phyloP scores from a whole-genome alignment of 1,140 invertebrate genomes.

The Maconellicoccus hirsutus region DNA sequence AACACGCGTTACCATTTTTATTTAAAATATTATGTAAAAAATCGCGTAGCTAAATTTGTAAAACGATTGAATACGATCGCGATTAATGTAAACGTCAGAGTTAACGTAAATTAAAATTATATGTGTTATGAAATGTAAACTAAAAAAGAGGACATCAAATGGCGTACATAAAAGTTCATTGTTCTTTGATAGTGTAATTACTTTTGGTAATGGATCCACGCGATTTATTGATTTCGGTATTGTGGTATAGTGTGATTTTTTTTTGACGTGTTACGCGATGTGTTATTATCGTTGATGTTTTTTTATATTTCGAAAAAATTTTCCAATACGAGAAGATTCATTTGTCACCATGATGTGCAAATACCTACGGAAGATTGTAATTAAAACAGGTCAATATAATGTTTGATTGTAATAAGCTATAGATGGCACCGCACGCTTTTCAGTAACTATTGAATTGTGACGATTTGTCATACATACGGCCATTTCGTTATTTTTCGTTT shows the following conservation, averaged over 20 bases:
- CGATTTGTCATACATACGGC: constrained; percentile 7
- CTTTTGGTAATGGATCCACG: background rate
- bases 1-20: constrained; percentile 6
- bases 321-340: background rate
- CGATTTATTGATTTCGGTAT: background rate
- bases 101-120: background rate
- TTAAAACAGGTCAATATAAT: constrained; percentile 9
- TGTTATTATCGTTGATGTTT: background rate
- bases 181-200: constrained; percentile 9
- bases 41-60: background rate
- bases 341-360: constrained; percentile 7
- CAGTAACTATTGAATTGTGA: constrained; percentile 9
- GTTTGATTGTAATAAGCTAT: constrained; percentile 9
- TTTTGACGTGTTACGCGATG: background rate
- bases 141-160: constrained; percentile 9
- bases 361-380: constrained; percentile 8
- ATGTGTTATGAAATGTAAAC: background rate
- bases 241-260: background rate
- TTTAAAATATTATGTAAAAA: background rate
- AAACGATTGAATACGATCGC: background rate
- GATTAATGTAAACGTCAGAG: too few relatives aligned
- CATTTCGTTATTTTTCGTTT: background rate
- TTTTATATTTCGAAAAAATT: background rate
- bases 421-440: constrained; percentile 6
- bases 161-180: constrained; percentile 8